These are phyloP conservation scores for Zaprionus capensis DNA, from an alignment of 1,140 invertebrate species.

Conservation along the genomic window DNA sequence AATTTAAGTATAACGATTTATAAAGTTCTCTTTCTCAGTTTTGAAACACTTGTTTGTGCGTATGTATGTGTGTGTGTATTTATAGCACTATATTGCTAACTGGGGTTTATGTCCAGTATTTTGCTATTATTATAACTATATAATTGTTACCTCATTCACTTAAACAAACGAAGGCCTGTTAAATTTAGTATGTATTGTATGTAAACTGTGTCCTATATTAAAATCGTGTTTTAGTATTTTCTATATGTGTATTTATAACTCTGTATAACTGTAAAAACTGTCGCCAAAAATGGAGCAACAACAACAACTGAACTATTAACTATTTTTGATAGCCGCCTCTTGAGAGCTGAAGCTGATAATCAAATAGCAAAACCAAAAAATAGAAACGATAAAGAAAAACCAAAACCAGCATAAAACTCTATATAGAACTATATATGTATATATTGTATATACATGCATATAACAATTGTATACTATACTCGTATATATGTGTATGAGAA, in stretches of 20 bases:
- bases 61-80: constrained; percentile 5
- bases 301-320: constrained; percentile 14
- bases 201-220: constrained; percentile 55
- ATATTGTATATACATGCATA: background rate
- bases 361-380: constrained; percentile 39
- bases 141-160: constrained; percentile 64
- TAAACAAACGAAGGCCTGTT: constrained; percentile 54
- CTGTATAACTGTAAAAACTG: background rate
- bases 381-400: constrained; percentile 9
- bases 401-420: constrained; percentile 8
- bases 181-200: constrained; percentile 50
- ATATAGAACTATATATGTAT: constrained; percentile 3
- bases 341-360: constrained; percentile 35
- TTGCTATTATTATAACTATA: constrained; percentile 58
- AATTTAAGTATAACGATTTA: background rate
- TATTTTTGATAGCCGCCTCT: constrained; percentile 66
- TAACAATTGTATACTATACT: constrained; percentile 42
- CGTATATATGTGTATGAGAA: constrained; percentile 25
- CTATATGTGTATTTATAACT: constrained; percentile 55
- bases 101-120: constrained; percentile 2
- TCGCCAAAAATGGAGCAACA: constrained; percentile 21
- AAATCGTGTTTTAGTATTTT: constrained; percentile 56
- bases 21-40: background rate
- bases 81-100: constrained; percentile 12
- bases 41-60: background rate